phyloP scores from a whole-genome alignment of 92 coral and sea anemone genomes.

The Epizoanthus fatuus region DNA sequence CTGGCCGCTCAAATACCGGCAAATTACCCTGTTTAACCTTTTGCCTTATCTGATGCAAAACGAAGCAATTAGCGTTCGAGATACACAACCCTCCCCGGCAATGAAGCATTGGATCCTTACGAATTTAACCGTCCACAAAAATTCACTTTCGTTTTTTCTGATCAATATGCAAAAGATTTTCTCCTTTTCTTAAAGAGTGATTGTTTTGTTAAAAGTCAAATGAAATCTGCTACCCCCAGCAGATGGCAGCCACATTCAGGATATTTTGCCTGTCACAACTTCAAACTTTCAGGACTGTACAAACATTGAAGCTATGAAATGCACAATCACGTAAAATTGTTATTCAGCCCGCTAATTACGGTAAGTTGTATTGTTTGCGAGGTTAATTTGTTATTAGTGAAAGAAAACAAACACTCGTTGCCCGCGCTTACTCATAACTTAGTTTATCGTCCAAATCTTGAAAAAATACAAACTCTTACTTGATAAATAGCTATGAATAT shows the following conservation, averaged over 20 bases:
- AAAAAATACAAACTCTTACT: background rate
- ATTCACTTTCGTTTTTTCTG: background rate
- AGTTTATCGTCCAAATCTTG: slow-evolving; percentile 3
- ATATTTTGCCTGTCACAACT: background rate
- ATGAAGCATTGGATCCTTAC: background rate
- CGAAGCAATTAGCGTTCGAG: slow-evolving; percentile 29
- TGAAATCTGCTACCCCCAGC: background rate
- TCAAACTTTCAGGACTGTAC: slow-evolving; percentile 2
- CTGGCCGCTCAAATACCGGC: slow-evolving; percentile 15
- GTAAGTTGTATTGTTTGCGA: slow-evolving; percentile 25
- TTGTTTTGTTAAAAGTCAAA: background rate
- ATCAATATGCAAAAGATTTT: background rate
- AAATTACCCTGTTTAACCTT: slow-evolving; percentile 35
- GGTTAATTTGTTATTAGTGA: slow-evolving; percentile 49
- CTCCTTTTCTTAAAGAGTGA: no score
- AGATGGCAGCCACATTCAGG: no score
- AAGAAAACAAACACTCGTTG: slow-evolving; percentile 41
- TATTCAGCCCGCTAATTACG: background rate
- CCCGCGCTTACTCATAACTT: background rate
- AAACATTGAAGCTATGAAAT: slow-evolving; percentile 17
- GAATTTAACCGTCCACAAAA: slow-evolving; percentile 11
- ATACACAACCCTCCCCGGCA: background rate
- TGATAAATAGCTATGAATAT: background rate
- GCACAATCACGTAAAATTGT: slow-evolving; percentile 10
- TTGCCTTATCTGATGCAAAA: slow-evolving; percentile 28